Evolutionary conservation across 2,888 invertebrate genomes (phyloP).

Genomic region (Phymatocera aterrima): DNA sequence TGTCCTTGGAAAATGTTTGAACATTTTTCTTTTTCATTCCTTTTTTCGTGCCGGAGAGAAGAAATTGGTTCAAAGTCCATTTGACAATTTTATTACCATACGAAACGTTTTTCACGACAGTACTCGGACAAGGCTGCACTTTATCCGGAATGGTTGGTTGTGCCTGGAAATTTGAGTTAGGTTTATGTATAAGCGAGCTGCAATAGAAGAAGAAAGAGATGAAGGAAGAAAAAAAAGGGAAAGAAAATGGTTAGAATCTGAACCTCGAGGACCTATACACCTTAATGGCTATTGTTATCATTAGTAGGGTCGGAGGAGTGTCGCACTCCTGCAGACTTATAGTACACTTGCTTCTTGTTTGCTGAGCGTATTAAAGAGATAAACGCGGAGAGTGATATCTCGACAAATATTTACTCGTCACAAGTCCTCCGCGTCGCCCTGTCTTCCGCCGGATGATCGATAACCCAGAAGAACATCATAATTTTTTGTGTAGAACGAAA

Average conservation of each 20-base stretch:
- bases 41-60: too few relatives aligned
- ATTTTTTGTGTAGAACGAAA: not conserved
- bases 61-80: too few relatives aligned
- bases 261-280: not conserved
- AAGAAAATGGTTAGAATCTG: not conserved
- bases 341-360: slow-evolving; percentile 20
- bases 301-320: not conserved
- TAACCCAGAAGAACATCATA: not conserved
- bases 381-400: slow-evolving; percentile 35
- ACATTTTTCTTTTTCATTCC: too few relatives aligned
- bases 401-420: slow-evolving; percentile 32
- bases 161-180: not conserved
- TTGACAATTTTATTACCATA: too few relatives aligned
- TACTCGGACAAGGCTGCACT: too few relatives aligned
- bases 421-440: not conserved
- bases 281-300: not conserved
- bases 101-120: too few relatives aligned
- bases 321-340: slow-evolving; percentile 16
- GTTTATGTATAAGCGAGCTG: not conserved
- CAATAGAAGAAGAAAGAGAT: too few relatives aligned
- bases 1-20: too few relatives aligned
- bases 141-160: too few relatives aligned
- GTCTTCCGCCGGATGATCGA: slow-evolving; percentile 6
- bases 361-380: slow-evolving; percentile 34
- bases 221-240: too few relatives aligned